Evolutionary conservation across 2,113 vertebrate genomes (phyloP).

Genomic region (Axis porcinus): DNA sequence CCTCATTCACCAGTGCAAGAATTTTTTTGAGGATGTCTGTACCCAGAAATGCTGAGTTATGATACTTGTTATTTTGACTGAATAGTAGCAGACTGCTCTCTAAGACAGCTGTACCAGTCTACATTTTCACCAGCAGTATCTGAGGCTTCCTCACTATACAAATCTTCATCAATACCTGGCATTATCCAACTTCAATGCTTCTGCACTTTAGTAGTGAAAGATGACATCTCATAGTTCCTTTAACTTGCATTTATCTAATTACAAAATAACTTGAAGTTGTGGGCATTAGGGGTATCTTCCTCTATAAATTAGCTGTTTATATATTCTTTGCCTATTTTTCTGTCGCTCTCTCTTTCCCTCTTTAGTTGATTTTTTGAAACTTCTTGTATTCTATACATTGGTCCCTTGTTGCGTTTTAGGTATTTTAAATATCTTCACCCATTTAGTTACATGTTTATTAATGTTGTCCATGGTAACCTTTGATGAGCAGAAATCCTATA

Average conservation of each 20-base stretch:
- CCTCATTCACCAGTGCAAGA: background rate
- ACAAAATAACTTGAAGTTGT: background rate
- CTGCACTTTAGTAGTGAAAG: background rate
- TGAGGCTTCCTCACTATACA: background rate
- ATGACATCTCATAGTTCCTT: background rate
- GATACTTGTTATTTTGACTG: background rate
- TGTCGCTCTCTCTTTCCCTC: background rate
- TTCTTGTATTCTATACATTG: background rate
- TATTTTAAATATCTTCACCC: background rate
- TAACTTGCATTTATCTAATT: background rate
- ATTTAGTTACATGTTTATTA: background rate
- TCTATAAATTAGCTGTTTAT: background rate
- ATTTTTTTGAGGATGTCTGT: background rate
- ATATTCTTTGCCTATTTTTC: background rate
- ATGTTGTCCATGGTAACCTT: background rate
- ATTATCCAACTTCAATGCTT: background rate
- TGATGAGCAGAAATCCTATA: background rate
- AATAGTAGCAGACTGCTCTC: background rate
- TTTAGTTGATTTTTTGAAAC: background rate
- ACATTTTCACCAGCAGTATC: background rate
- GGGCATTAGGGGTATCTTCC: background rate
- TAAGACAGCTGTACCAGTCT: background rate
- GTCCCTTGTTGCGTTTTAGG: background rate
- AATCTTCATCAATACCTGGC: background rate
- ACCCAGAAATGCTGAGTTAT: background rate